These are phyloP conservation scores for Malacoraja senta DNA, from an alignment of 2,797 vertebrate species.

Conservation along the genomic window DNA sequence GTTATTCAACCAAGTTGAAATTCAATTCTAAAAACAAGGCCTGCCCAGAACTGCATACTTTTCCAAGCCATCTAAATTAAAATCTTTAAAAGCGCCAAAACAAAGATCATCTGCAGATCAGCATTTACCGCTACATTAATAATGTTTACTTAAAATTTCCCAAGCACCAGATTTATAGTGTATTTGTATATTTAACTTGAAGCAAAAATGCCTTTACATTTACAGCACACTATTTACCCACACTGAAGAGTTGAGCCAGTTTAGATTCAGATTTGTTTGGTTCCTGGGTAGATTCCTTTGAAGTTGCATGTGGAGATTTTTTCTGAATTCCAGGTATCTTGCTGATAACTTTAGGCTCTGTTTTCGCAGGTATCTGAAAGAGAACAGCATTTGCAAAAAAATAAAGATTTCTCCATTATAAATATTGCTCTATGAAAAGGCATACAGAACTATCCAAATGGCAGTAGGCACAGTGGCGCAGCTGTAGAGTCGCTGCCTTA, in stretches of 20 bases:
- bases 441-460: neutral
- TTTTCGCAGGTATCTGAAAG: slow-evolving; percentile 2
- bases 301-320: neutral
- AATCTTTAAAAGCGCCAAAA: neutral
- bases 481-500: too few relatives aligned
- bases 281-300: neutral
- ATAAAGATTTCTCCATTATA: neutral
- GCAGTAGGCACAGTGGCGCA: too few relatives aligned
- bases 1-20: neutral
- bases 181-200: neutral
- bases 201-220: neutral
- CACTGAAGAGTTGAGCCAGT: neutral
- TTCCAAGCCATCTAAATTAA: neutral
- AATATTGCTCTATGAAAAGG: neutral
- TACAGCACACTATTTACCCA: slow-evolving; percentile 5
- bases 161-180: too few relatives aligned
- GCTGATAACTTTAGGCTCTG: neutral
- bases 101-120: neutral
- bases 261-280: neutral
- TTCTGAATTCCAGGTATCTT: neutral
- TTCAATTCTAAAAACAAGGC: neutral
- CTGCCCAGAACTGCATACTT: neutral
- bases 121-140: neutral
- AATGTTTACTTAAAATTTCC: neutral
- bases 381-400: neutral